Evolutionary conservation across 2,113 vertebrate species (phyloP).

Genomic region (Melanotaenia duboulayi): DNA sequence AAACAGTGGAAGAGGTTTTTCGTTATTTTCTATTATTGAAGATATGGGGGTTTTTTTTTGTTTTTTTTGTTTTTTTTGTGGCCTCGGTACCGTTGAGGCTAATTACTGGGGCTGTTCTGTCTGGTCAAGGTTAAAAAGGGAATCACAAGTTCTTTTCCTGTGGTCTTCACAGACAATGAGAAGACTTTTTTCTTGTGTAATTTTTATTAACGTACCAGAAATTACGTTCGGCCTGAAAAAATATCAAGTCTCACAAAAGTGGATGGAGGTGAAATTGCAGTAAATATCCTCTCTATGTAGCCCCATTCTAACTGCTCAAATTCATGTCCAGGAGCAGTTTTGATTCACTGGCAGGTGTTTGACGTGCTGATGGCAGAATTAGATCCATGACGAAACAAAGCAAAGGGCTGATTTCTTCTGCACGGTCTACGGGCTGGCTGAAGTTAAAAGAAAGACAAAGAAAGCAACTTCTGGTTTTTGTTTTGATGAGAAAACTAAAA

Average conservation of each 20-base stretch:
- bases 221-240: conserved; percentile 24
- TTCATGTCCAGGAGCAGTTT: conserved; percentile 11
- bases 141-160: conserved; percentile 15
- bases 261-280: conserved; percentile 48
- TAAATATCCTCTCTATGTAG: conserved; percentile 31
- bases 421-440: conserved; percentile 32
- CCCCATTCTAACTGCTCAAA: background rate
- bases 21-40: conserved; percentile 60
- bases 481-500: conserved; percentile 32
- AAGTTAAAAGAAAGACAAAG: conserved; percentile 27
- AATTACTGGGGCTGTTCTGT: conserved; percentile 53
- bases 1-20: conserved; percentile 18
- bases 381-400: conserved; percentile 12
- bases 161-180: conserved; percentile 22
- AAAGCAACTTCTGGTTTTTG: background rate
- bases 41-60: conserved; percentile 51
- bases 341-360: conserved; percentile 35
- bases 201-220: conserved; percentile 39
- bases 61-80: conserved; percentile 52
- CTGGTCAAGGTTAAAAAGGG: conserved; percentile 39
- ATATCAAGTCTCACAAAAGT: background rate
- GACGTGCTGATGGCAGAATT: conserved; percentile 44
- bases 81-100: conserved; percentile 50
- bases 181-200: conserved; percentile 44
- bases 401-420: conserved; percentile 62